phyloP scores from a whole-genome alignment of 2,113 vertebrate genomes.

The Anguilla rostrata region DNA sequence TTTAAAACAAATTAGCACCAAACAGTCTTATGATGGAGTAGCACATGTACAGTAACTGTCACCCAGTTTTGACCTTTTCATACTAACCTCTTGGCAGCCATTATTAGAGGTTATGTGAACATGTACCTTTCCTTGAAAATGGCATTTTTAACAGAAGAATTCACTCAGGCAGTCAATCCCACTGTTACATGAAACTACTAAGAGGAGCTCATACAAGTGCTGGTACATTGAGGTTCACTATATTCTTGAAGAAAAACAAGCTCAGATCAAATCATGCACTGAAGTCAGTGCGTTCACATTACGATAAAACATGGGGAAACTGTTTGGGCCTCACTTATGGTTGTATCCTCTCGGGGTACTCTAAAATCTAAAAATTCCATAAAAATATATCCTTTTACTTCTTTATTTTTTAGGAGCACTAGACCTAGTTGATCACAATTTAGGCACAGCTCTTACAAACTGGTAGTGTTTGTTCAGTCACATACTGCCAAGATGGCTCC shows the following conservation, averaged over 20 bases:
- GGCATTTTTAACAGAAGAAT: not conserved
- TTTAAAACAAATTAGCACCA: not conserved
- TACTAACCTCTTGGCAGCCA: not conserved
- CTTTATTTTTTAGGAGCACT: not conserved
- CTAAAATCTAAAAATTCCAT: not conserved
- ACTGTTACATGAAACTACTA: not conserved
- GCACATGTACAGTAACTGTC: conserved; percentile 45
- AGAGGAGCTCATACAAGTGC: not conserved
- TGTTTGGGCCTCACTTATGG: not conserved
- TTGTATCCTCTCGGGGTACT: not conserved
- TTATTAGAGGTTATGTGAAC: conserved; percentile 5
- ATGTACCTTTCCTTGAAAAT: not conserved
- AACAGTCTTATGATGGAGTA: conserved; percentile 39
- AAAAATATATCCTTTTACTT: not conserved
- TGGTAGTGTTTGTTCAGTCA: not conserved
- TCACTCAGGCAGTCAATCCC: not conserved
- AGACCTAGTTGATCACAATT: not conserved
- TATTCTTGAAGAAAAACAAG: not conserved
- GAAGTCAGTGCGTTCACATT: not conserved
- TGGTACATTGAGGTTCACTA: not conserved
- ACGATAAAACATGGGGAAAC: not conserved
- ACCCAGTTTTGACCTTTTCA: conserved; percentile 40
- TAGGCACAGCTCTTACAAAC: not conserved
- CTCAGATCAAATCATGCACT: not conserved
- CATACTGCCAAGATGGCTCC: no score